These are phyloP conservation scores for Tinea pellionella DNA, from an alignment of 2,888 invertebrate species.

Conservation along the genomic window DNA sequence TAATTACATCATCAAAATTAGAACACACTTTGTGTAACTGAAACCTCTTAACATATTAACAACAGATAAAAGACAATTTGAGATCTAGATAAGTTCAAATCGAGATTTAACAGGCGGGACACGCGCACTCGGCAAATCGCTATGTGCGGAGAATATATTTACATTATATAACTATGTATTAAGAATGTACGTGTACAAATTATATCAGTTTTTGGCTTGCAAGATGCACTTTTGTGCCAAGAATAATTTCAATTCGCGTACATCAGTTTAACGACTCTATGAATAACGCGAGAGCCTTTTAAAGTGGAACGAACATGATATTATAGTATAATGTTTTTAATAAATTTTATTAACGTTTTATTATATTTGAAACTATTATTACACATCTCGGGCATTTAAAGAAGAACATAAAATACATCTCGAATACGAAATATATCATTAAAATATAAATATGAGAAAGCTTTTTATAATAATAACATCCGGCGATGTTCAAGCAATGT, in stretches of 20 bases:
- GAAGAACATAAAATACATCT: background rate
- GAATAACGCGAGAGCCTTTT: slow-evolving; percentile 8
- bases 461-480: background rate
- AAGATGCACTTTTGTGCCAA: slow-evolving; percentile 43
- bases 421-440: background rate
- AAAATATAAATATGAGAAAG: background rate
- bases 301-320: slow-evolving; percentile 2
- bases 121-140: slow-evolving; percentile 24
- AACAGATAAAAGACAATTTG: background rate
- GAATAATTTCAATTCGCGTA: slow-evolving; percentile 9
- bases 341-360: background rate
- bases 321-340: background rate
- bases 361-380: background rate
- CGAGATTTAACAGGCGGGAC: slow-evolving; percentile 16
- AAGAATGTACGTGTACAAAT: slow-evolving; percentile 2
- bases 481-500: background rate
- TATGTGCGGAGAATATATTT: slow-evolving; percentile 36
- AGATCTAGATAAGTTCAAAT: slow-evolving; percentile 3
- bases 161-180: slow-evolving; percentile 15
- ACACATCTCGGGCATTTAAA: background rate
- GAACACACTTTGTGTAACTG: background rate
- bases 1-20: background rate
- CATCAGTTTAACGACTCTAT: slow-evolving; percentile 9
- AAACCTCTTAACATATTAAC: background rate
- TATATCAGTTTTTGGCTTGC: slow-evolving; percentile 45